Evolutionary conservation across 2,797 vertebrate species (phyloP).

Genomic region (Pipistrellus kuhlii): DNA sequence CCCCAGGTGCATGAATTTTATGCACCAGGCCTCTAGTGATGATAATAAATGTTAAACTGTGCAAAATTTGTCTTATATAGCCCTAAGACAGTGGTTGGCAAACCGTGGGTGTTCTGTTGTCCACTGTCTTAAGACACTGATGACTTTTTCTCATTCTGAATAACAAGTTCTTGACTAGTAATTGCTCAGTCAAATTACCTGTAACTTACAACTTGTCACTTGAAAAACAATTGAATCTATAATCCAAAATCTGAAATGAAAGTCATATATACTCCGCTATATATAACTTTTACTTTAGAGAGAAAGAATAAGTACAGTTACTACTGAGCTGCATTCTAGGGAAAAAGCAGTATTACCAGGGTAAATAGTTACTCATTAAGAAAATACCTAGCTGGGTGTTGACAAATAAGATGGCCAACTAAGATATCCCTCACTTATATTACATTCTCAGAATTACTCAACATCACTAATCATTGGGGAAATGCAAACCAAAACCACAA

Average conservation of each 20-base stretch:
- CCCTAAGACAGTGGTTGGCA: too few relatives aligned
- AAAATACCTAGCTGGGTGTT: not conserved
- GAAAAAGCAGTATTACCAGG: not conserved
- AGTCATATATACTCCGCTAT: not conserved
- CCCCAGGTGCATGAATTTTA: too few relatives aligned
- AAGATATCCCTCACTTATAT: too few relatives aligned
- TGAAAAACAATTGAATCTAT: not conserved
- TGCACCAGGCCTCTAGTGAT: too few relatives aligned
- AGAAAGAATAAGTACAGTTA: not conserved
- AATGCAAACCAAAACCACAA: too few relatives aligned
- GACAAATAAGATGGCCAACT: not conserved
- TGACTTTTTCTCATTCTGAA: conserved; percentile 15
- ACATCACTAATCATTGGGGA: too few relatives aligned
- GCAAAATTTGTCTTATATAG: not conserved
- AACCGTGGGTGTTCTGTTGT: too few relatives aligned
- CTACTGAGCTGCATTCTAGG: not conserved
- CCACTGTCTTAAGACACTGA: not conserved
- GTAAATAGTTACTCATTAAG: not conserved
- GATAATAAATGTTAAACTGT: not conserved
- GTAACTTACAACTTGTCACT: not conserved
- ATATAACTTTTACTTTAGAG: not conserved
- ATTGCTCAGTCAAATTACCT: not conserved
- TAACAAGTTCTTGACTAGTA: not conserved
- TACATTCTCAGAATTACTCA: too few relatives aligned
- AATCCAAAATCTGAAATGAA: not conserved